phyloP scores from a whole-genome alignment of 2,797 vertebrate species.

The Sebastes wilsoni region DNA sequence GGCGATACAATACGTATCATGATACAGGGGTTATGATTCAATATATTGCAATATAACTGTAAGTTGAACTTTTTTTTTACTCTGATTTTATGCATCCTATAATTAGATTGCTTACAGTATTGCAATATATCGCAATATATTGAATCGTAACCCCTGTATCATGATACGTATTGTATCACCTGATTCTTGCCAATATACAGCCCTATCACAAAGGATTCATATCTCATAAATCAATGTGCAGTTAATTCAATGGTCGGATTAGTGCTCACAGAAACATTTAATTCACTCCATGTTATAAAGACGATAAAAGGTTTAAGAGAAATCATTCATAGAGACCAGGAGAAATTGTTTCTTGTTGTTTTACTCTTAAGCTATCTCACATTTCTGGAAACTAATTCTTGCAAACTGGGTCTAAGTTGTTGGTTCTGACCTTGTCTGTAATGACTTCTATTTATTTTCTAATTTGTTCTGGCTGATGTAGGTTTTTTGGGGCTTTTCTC shows the following conservation, averaged over 20 bases:
- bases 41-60: too few species aligned
- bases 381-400: not conserved
- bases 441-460: not conserved
- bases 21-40: too few species aligned
- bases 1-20: too few species aligned
- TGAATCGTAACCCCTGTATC: not conserved
- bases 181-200: not conserved
- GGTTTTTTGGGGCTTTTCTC: not conserved
- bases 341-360: not conserved
- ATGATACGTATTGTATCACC: not conserved
- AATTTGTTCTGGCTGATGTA: not conserved
- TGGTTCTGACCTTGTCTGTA: not conserved
- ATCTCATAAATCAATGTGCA: constrained; percentile 5
- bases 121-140: not conserved
- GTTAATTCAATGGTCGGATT: constrained; percentile 9
- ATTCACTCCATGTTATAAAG: not conserved
- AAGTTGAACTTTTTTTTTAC: too few species aligned
- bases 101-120: not conserved
- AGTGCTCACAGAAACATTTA: not conserved
- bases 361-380: not conserved
- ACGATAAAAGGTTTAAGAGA: not conserved
- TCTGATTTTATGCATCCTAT: too few species aligned
- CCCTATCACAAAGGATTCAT: not conserved
- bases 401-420: not conserved
- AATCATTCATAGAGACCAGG: not conserved